Evolutionary conservation across 2,888 invertebrate genomes (phyloP), one percentile per base, ranked within the genome.

Genomic region (Tetropium fuscum): DNA sequence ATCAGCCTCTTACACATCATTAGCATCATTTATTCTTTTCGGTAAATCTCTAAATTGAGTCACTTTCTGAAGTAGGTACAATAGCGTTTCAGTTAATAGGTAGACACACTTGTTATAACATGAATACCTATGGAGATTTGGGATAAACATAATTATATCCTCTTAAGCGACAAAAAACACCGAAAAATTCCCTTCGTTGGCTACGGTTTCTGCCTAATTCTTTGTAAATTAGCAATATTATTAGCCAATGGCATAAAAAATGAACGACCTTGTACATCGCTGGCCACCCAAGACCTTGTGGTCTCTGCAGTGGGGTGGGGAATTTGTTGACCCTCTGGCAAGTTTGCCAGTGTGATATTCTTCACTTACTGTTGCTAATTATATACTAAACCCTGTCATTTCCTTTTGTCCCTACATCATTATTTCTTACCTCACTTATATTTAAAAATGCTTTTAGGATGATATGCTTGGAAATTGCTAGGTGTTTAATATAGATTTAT

Each of bases 291-390:
- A 64, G 62, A 63, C 60, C 47, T 62, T 69, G 67, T 58, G 69
- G 69, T 69, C 67, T 60, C 54, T 63, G 55, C 51, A 53, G 53
- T 41, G 48, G 30, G 43, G 56, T 55, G 58, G 45, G 20, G 32
- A 16, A 36, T 16, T 38, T 55, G 51, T 43, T 57, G 57, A 57
- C 57, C 57, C 57, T 43, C 36, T 32, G 34, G 34, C 49, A 47
- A 44, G 43, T 32, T 22, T 36, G 34, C 20, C 60, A 55, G 69
- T 69, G 70, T 68, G 70, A 70, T 67, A 67, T 68, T 70, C 61
- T 58, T 65, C 69, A 68, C 69, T 69, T 69, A 58, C 58, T 67
- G 60, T 63, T 63, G 63, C 66, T 70, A 70, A 70, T 70, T 61
- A 70, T 63, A 68, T 49, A 53, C 63, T 63, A 57, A 57, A 66